Evolutionary conservation across 2,113 vertebrate genomes (phyloP), one percentile per base, ranked within the genome.

Genomic region (Psilopogon haemacephalus): DNA sequence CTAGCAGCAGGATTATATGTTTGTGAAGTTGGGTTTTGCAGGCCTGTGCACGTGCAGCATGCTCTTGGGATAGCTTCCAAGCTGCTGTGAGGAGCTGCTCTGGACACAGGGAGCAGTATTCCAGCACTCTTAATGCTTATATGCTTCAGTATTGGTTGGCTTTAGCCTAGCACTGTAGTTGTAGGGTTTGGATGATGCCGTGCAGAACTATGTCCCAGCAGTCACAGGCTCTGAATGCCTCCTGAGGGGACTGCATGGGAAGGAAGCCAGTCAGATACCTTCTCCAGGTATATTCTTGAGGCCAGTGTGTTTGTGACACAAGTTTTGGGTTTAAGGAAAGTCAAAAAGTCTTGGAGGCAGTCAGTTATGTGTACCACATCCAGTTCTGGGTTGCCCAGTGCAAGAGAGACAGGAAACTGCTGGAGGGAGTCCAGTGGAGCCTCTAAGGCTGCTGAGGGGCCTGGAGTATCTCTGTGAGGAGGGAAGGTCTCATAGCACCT

Each of bases 401-500:
- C 48, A 50, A 13, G 48, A 50, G 48, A 50, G 48, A 24, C 48
- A 50, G 48, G 48, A 23, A 50, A 24, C 11, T 12, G 48, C 23
- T 50, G 48, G 48, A 50, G 48, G 5, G 48, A 13, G 21, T 13
- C 48, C 48, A 50, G 21, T 24, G 48, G 48, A 24, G 48, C 11
- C 12, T 50, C 48, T 12, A 50, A 50, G 23, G 48, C 24, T 50
- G 48, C 48, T 50, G 48, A 50, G 48, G 12, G 28, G 12, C 20
- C 55, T 40, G 16, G 50, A 46, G 44, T 19, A 46, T 21, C 18
- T 46, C 44, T 46, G 44, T 46, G 44, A 46, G 44, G 33, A 62
- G 44, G 60, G 50, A 21, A 8, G n/a, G 16, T 7, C 1, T 40
- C 10, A 0, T 9, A 11, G 1, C 10, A 4, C 40, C 6, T 62